A percentile compares a stretch with the other conserved stretches of the same genome.
Conservation (phyloP, 2,888 invertebrate genomes). For the Eristalis tenax region DNA sequence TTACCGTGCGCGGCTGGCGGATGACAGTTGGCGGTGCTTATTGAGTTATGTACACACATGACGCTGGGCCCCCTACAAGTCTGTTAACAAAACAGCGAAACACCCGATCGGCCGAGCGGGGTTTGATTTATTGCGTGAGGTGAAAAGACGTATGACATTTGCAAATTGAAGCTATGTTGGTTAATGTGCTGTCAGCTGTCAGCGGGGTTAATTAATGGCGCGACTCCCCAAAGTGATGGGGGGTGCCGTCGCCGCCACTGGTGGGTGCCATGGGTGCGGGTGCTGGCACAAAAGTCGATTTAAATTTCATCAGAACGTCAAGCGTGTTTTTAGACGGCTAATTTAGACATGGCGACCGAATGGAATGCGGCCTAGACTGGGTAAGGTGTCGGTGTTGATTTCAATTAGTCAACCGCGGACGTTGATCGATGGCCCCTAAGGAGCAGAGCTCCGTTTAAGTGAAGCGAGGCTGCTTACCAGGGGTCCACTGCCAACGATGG, state of each 20-base stretch:
- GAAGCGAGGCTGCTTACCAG: background rate
- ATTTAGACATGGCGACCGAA: background rate
- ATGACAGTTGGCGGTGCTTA: background rate
- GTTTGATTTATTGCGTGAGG: conserved; percentile 54
- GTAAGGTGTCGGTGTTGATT: background rate
- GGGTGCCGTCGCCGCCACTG: background rate
- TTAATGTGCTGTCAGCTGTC: conserved; percentile 49
- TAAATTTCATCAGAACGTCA: background rate
- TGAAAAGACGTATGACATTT: conserved; percentile 55
- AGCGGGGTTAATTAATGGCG: conserved; percentile 28
- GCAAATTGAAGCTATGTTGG: conserved; percentile 33
- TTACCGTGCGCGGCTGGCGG: background rate
- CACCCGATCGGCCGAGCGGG: background rate
- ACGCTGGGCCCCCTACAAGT: conserved; percentile 2
- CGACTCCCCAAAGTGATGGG: conserved; percentile 4
- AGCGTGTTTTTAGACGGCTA: background rate
- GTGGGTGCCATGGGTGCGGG: background rate
- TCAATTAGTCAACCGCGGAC: background rate
- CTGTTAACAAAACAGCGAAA: conserved; percentile 4
- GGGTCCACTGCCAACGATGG: no score
- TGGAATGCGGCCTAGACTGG: background rate
- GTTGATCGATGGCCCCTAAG: background rate
- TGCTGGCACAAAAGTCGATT: background rate
- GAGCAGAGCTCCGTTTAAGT: background rate
- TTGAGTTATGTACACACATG: conserved; percentile 3